A percentile compares a stretch with the other conserved stretches of the same genome.
These are phyloP conservation scores for Chrysomela aeneicollis DNA, from an alignment of 2,888 invertebrate genomes.

Conservation along the genomic window DNA sequence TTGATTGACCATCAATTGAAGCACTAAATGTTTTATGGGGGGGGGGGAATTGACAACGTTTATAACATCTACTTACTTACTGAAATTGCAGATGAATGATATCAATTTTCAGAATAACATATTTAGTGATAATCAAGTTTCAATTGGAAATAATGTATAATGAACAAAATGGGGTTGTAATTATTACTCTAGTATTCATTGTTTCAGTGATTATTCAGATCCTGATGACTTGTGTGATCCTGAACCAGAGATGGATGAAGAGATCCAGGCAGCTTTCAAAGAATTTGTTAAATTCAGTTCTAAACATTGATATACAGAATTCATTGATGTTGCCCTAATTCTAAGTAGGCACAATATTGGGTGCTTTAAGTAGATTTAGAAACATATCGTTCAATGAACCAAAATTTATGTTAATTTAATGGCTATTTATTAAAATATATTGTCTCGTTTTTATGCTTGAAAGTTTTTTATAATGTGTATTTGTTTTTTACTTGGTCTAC, in stretches of 20 bases:
- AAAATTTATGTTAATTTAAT: background rate
- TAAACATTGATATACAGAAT: conserved; percentile 33
- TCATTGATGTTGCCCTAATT: background rate
- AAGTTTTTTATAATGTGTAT: background rate
- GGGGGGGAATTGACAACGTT: no score
- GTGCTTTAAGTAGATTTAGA: conserved; percentile 9
- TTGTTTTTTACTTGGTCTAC: background rate
- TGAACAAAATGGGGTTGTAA: no score
- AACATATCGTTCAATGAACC: background rate
- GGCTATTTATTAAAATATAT: background rate
- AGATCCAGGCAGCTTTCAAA: conserved; percentile 67
- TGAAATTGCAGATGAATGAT: no score
- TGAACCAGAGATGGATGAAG: conserved; percentile 70
- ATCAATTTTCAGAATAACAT: no score
- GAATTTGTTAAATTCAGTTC: conserved; percentile 62
- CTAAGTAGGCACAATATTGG: conserved; percentile 9
- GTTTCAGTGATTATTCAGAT: background rate
- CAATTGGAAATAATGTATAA: no score
- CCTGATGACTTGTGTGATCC: conserved; percentile 59
- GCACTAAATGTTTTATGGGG: no score
- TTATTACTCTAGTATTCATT: background rate
- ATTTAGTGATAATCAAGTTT: no score
- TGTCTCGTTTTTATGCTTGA: background rate
- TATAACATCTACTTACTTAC: no score
- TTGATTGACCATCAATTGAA: no score